phyloP scores from a whole-genome alignment of 2,888 invertebrate species.

The Lasioglossum oenotherae region DNA sequence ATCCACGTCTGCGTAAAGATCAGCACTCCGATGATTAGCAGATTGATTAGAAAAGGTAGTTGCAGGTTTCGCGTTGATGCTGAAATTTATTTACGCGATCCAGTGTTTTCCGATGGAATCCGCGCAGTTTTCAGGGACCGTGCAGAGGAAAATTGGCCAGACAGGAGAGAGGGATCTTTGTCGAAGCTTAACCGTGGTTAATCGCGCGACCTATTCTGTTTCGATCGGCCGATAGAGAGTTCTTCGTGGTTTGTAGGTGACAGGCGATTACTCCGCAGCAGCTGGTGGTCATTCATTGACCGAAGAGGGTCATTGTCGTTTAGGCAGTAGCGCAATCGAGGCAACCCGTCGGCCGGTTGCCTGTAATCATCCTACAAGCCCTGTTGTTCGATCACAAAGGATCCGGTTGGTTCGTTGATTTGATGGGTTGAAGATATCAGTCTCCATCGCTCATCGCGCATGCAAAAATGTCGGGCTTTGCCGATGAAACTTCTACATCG shows the following conservation, averaged over 20 bases:
- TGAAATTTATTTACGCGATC: neutral
- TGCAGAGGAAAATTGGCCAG: constrained; percentile 50
- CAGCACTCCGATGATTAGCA: neutral
- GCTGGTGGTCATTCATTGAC: constrained; percentile 69
- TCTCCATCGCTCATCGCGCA: constrained; percentile 41
- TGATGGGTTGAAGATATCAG: constrained; percentile 60
- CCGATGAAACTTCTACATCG: neutral
- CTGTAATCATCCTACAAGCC: constrained; percentile 66
- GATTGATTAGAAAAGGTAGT: neutral
- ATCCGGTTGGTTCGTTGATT: constrained; percentile 57
- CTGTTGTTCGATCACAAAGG: constrained; percentile 66
- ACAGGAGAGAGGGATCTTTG: constrained; percentile 49
- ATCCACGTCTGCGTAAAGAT: neutral
- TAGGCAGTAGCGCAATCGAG: constrained; percentile 64
- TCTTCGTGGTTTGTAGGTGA: constrained; percentile 68
- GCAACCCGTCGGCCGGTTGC: constrained; percentile 38
- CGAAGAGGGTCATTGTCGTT: constrained; percentile 72
- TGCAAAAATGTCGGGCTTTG: constrained; percentile 21
- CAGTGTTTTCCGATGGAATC: neutral
- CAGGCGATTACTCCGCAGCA: constrained; percentile 68
- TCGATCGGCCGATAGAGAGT: constrained; percentile 57
- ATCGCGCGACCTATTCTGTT: constrained; percentile 52
- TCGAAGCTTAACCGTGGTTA: constrained; percentile 37
- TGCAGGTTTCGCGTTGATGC: no score
- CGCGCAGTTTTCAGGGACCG: neutral